Conservation (phyloP, 2,113 vertebrate genomes). For the Microcebus jonahi region DNA sequence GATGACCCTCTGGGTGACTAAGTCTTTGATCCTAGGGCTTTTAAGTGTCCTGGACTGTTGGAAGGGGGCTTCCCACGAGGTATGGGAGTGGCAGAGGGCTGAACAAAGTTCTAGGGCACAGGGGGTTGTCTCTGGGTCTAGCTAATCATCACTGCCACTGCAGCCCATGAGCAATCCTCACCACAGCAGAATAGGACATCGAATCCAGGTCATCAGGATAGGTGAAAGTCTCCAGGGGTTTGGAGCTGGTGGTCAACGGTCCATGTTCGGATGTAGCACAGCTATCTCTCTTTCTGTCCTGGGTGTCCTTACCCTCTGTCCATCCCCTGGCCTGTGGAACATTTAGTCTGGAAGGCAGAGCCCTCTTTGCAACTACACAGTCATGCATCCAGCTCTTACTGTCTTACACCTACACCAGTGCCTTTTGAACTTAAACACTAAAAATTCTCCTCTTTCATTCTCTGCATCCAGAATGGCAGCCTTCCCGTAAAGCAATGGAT, state of each 20-base stretch:
- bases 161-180: not conserved
- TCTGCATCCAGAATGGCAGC: not conserved
- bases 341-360: not conserved
- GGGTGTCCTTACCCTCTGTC: not conserved
- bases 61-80: not conserved
- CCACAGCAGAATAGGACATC: not conserved
- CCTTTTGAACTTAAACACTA: constrained; percentile 40
- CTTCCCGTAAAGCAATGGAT: not conserved
- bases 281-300: not conserved
- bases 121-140: not conserved
- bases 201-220: not conserved
- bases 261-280: not conserved
- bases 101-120: not conserved
- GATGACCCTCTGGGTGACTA: not conserved
- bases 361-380: not conserved
- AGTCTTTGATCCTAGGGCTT: not conserved
- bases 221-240: not conserved
- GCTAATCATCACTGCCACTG: not conserved
- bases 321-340: not conserved
- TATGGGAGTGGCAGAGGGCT: not conserved
- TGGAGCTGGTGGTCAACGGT: not conserved
- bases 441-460: constrained; percentile 4
- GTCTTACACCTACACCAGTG: not conserved
- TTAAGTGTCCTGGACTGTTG: not conserved
- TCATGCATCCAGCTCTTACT: not conserved